Conservation (phyloP, 2,797 vertebrate genomes). For the Microchirus variegatus region DNA sequence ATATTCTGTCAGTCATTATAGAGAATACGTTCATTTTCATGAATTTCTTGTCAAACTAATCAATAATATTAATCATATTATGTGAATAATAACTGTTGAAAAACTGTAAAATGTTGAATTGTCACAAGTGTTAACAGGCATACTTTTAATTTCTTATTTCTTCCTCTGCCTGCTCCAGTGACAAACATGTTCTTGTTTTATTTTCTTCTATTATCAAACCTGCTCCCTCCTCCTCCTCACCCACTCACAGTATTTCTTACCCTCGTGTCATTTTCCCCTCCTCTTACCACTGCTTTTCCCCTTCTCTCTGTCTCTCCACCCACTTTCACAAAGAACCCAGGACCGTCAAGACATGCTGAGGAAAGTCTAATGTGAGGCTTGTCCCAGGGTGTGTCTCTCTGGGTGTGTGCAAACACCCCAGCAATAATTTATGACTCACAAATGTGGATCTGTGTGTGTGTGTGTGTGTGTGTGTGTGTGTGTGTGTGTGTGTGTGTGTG, state of each 20-base stretch:
- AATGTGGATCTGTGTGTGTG: background rate
- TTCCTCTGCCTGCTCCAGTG: no score
- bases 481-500: background rate
- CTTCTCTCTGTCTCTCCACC: slow-evolving; percentile 6
- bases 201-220: no score
- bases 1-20: no score
- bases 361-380: slow-evolving; percentile 21
- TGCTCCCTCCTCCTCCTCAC: background rate
- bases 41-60: no score
- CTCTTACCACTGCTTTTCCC: background rate
- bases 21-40: no score
- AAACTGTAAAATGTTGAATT: no score
- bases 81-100: no score
- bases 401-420: slow-evolving; percentile 35
- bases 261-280: slow-evolving; percentile 6
- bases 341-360: slow-evolving; percentile 50
- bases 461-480: background rate
- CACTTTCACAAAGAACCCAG: slow-evolving; percentile 27
- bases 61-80: no score
- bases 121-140: no score
- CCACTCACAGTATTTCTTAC: slow-evolving; percentile 18
- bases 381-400: slow-evolving; percentile 49
- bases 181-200: no score
- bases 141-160: no score
- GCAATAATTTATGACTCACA: slow-evolving; percentile 49